Percentiles rank a stretch among this genome's conserved stretches.
Evolutionary conservation across 1,140 invertebrate species (phyloP).

Genomic region (Frieseomelitta varia): DNA sequence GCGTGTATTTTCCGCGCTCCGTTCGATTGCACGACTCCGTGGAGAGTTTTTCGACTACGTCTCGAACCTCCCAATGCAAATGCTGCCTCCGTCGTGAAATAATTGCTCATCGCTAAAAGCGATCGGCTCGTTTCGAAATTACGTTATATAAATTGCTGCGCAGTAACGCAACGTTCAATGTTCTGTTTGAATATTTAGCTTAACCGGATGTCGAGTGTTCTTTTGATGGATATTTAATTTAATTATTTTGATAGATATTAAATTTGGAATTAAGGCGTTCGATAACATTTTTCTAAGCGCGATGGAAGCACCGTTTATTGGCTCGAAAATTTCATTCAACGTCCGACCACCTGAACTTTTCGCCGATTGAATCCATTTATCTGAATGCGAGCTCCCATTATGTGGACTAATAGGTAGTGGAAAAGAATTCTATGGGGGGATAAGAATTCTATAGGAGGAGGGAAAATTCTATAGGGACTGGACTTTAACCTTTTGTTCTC

Average conservation of each 20-base stretch:
- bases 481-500: too few species aligned
- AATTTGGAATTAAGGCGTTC: neutral
- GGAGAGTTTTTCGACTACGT: slow-evolving; percentile 22
- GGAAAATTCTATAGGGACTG: too few species aligned
- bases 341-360: neutral
- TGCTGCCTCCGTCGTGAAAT: neutral
- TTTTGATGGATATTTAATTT: neutral
- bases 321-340: neutral
- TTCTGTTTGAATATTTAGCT: neutral
- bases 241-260: too few species aligned
- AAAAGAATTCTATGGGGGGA: neutral
- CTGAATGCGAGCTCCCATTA: neutral
- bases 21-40: slow-evolving; percentile 17
- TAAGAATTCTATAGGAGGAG: too few species aligned
- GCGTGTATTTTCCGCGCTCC: neutral
- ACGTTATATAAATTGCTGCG: neutral
- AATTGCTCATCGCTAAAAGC: neutral
- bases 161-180: neutral
- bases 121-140: neutral
- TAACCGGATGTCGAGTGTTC: neutral
- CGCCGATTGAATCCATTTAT: neutral
- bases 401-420: neutral
- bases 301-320: neutral
- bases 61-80: neutral
- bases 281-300: neutral